These are phyloP conservation scores for Hemicordylus capensis DNA, from an alignment of 2,113 vertebrate genomes.

Conservation along the genomic window DNA sequence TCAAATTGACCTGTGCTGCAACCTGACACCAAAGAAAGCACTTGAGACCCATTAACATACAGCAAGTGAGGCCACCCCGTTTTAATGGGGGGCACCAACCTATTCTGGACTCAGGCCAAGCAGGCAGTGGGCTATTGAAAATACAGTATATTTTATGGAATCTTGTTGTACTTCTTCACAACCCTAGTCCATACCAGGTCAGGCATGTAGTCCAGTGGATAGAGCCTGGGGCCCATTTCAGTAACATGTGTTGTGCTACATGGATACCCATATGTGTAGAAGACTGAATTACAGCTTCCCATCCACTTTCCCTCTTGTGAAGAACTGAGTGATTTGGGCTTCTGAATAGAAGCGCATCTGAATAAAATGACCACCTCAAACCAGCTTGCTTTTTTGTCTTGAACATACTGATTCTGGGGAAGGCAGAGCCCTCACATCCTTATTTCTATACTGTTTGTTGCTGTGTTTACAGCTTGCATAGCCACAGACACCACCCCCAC, in stretches of 20 bases:
- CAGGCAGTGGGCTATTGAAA: neutral
- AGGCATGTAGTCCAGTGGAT: neutral
- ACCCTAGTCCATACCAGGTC: neutral
- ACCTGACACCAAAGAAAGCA: neutral
- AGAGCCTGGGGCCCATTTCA: neutral
- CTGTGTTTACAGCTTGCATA: neutral
- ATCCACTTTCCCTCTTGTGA: neutral
- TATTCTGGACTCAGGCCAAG: neutral
- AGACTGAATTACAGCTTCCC: neutral
- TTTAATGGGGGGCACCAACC: neutral
- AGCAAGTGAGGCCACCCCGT: neutral
- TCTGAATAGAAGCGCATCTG: neutral
- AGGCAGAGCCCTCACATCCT: neutral
- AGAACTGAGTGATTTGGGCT: neutral
- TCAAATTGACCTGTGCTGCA: slow-evolving; percentile 1
- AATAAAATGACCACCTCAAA: neutral
- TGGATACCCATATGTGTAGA: neutral
- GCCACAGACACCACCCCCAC: neutral
- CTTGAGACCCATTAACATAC: neutral
- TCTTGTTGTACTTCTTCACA: neutral
- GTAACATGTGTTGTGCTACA: neutral
- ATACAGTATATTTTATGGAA: neutral
- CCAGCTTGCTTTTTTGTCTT: too few species aligned
- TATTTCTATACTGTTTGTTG: neutral
- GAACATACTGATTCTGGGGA: too few species aligned